Percentiles rank a stretch among this genome's conserved stretches.
Conservation (phyloP, 2,888 invertebrate genomes). For the Buathra laborator region DNA sequence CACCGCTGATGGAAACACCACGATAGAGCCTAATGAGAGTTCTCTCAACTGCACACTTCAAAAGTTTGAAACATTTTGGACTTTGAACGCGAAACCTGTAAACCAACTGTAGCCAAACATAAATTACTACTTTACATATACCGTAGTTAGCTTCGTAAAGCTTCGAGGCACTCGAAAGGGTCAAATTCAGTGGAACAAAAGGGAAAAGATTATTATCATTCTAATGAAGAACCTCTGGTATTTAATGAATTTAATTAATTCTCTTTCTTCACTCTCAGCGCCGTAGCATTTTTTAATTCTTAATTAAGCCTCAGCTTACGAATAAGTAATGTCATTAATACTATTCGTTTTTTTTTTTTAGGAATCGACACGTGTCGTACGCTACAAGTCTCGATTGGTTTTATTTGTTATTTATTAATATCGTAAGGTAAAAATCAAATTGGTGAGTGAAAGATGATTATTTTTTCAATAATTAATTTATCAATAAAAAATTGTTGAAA, state of each 20-base stretch:
- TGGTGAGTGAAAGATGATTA: background rate
- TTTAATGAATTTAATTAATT: too few relatives aligned
- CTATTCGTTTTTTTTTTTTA: too few relatives aligned
- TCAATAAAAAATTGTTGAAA: background rate
- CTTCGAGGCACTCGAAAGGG: background rate
- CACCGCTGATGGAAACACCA: conserved; percentile 14
- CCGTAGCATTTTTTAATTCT: too few relatives aligned
- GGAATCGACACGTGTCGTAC: too few relatives aligned
- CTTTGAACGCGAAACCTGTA: background rate
- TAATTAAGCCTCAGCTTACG: too few relatives aligned
- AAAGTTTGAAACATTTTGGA: conserved; percentile 31
- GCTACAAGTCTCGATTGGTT: too few relatives aligned
- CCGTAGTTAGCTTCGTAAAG: background rate
- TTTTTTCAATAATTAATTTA: background rate
- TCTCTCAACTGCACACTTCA: conserved; percentile 25
- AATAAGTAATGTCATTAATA: too few relatives aligned
- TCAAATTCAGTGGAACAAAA: background rate
- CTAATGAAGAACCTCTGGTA: background rate
- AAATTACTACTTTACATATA: background rate
- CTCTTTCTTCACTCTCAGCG: too few relatives aligned
- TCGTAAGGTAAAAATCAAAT: background rate
- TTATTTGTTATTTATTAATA: background rate
- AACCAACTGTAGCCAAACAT: background rate
- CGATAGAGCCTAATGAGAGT: conserved; percentile 34
- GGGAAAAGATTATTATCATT: background rate